Conservation (phyloP, 2,797 vertebrate genomes). For the Ceyx erithaca region DNA sequence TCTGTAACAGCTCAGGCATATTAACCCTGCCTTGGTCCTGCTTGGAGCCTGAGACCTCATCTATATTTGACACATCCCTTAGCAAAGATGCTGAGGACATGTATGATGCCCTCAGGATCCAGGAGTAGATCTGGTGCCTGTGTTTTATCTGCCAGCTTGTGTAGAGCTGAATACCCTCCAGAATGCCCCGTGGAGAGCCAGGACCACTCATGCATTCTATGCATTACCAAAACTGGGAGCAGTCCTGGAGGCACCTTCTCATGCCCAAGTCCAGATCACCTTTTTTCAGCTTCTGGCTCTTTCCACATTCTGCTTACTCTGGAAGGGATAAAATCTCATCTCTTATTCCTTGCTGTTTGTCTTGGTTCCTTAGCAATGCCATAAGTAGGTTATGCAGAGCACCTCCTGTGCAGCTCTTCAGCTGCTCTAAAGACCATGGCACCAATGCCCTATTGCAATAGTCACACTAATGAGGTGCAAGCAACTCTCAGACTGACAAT, state of each 20-base stretch:
- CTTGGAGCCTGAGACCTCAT: no score
- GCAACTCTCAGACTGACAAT: background rate
- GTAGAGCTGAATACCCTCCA: background rate
- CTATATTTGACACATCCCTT: background rate
- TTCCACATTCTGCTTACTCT: background rate
- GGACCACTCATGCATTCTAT: no score
- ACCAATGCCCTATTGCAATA: background rate
- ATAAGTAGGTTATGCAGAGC: background rate
- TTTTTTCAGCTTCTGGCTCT: background rate
- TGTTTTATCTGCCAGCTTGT: background rate
- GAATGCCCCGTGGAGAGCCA: no score
- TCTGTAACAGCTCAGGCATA: background rate
- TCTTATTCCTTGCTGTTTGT: background rate
- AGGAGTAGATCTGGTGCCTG: background rate
- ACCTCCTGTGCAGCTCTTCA: background rate
- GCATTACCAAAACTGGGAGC: rapidly evolving
- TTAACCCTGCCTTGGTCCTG: background rate
- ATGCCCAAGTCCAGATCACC: no score
- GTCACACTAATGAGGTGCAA: background rate
- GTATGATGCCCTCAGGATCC: background rate
- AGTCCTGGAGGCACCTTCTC: background rate
- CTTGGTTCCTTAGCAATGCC: background rate
- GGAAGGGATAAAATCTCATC: background rate
- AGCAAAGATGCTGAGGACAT: background rate
- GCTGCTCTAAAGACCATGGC: background rate